Conservation (phyloP, 2,888 invertebrate species). For the Apamea crenata region DNA sequence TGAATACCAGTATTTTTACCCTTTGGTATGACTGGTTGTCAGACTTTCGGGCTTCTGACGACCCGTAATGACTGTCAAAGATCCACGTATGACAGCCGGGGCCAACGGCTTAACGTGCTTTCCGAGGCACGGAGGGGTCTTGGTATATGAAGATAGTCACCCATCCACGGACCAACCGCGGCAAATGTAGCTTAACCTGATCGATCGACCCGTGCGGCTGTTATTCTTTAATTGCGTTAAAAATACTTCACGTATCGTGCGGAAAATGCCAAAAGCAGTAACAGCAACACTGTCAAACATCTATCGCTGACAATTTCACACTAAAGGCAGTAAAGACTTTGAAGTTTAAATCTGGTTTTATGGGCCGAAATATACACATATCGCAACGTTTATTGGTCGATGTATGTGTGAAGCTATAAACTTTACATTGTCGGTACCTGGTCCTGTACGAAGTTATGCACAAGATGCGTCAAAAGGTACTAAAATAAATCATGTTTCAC, state of each 20-base stretch:
- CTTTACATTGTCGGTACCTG: slow-evolving; percentile 23
- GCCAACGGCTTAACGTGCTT: too few species aligned
- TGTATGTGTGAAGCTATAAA: slow-evolving; percentile 18
- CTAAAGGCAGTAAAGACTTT: slow-evolving; percentile 17
- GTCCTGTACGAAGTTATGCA: slow-evolving; percentile 29
- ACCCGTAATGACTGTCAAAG: too few species aligned
- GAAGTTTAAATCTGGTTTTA: slow-evolving; percentile 38
- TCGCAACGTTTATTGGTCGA: slow-evolving; percentile 18
- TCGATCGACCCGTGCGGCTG: too few species aligned
- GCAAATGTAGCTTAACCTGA: too few species aligned
- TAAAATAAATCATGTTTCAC: slow-evolving; percentile 50
- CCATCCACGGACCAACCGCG: too few species aligned
- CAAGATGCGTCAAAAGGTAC: slow-evolving; percentile 44
- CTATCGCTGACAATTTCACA: not conserved
- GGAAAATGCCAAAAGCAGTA: not conserved
- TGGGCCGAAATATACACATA: not conserved
- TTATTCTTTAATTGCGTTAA: not conserved
- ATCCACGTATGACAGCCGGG: too few species aligned
- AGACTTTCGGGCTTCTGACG: too few species aligned
- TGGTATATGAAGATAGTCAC: too few species aligned
- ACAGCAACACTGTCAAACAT: slow-evolving; percentile 20
- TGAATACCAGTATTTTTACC: too few species aligned
- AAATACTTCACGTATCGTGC: not conserved
- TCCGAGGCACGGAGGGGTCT: too few species aligned
- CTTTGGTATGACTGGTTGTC: too few species aligned